Base-by-base conservation (phyloP, 2,113 vertebrate genomes). In the Calyptommatus sinebrachiatus region DNA sequence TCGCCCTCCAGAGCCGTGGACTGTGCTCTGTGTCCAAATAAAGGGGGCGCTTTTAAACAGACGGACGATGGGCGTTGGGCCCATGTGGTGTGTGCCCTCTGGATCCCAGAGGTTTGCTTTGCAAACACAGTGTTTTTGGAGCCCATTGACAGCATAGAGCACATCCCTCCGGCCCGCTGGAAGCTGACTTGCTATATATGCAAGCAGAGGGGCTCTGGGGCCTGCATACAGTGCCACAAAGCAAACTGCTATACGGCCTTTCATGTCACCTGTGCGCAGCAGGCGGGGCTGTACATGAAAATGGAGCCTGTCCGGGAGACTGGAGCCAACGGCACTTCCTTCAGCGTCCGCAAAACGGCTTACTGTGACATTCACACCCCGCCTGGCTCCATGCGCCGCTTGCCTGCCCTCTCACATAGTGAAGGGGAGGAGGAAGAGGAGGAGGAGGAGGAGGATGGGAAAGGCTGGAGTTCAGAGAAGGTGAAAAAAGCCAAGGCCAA, bases 181-280 rank as follows among this genome's bases (percentile, higher is more conserved):
- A 99, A 99, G 91, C 97, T 99, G 57, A 99, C 98, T 76, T 99
- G 98, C 94, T 99, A 99, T 90, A 99, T 99, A 83, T 99, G 98
- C 93, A 99, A 99, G 89, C 98, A 99, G 93, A 96, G 98, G 0
- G 98, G 98, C 70, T 98, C 98, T 0, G 98, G 98, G 18, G 98
- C 98, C 83, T 99, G 98, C 88, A 99, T 99, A 87, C 98, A 99
- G 93, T 99, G 98, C 86, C 98, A 99, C 93, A 99, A 99, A 90
- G 98, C 98, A 79, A 99, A 99, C 94, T 99, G 98, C 91, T 99
- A 99, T 93, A 99, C 98, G 0, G 98, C 98, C 84, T 99, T 99
- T 94, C 98, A 99, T 0, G 98, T 99, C 84, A 99, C 98, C 28
- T 99, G 98, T 0, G 98, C 98, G 35, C 98, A 99, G 94, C 98